A percentile compares a stretch with the other conserved stretches of the same genome.
phyloP scores from a whole-genome alignment of 2,888 invertebrate species.

The Macrosoma leucophasiata region DNA sequence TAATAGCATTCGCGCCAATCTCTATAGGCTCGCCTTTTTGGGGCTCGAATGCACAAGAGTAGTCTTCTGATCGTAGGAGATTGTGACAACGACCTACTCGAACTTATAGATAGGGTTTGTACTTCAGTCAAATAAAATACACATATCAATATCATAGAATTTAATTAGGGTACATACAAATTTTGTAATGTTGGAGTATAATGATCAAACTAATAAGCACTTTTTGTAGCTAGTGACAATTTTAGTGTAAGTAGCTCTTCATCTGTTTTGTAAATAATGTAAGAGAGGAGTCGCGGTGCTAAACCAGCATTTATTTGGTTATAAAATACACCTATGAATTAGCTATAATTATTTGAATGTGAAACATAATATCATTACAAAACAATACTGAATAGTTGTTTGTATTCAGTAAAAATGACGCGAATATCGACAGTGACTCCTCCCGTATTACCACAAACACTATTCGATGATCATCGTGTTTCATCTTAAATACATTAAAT shows the following conservation, averaged over 20 bases:
- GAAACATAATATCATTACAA: slow-evolving; percentile 25
- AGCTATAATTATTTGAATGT: slow-evolving; percentile 25
- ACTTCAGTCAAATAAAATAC: slow-evolving; percentile 42
- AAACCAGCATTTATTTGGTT: slow-evolving; percentile 22
- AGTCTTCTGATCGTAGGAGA: no score
- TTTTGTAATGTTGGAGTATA: slow-evolving; percentile 72
- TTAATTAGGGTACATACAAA: slow-evolving; percentile 76
- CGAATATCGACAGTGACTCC: slow-evolving; percentile 29
- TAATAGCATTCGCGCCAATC: no score
- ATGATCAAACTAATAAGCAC: slow-evolving; percentile 73
- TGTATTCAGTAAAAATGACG: slow-evolving; percentile 20
- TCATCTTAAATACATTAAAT: slow-evolving; percentile 41
- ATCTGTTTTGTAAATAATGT: slow-evolving; percentile 38
- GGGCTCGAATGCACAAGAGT: no score
- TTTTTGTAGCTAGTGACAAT: slow-evolving; percentile 61
- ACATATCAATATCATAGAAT: slow-evolving; percentile 66
- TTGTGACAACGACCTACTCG: no score
- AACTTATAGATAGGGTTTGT: no score
- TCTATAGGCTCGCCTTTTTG: no score
- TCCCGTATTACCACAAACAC: slow-evolving; percentile 28
- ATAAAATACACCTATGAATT: slow-evolving; percentile 34
- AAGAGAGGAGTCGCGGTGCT: slow-evolving; percentile 54
- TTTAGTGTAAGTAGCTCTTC: slow-evolving; percentile 50
- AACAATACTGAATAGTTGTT: slow-evolving; percentile 27
- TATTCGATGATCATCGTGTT: slow-evolving; percentile 30